Evolutionary conservation across 2,797 vertebrate species (phyloP).

Genomic region (Limnodromus scolopaceus): DNA sequence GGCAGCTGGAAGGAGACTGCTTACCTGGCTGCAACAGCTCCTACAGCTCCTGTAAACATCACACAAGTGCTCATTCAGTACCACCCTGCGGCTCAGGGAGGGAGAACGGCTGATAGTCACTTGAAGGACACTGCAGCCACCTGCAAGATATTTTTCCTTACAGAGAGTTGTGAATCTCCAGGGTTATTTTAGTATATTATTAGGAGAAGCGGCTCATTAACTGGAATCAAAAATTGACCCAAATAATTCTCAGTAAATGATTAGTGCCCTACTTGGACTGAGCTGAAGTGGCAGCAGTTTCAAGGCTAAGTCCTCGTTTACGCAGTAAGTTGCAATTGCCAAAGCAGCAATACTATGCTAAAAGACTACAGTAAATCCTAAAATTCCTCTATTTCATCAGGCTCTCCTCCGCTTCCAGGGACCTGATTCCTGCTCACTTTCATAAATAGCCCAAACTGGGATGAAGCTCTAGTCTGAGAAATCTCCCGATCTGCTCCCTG

Average conservation of each 20-base stretch:
- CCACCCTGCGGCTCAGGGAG: neutral
- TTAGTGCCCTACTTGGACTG: constrained; percentile 59
- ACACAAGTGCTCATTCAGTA: neutral
- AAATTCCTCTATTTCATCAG: constrained; percentile 10
- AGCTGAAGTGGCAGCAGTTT: constrained; percentile 35
- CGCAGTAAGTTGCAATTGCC: neutral
- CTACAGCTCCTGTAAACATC: neutral
- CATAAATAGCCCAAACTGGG: neutral
- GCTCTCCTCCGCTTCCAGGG: neutral
- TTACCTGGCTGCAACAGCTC: neutral
- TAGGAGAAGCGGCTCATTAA: constrained; percentile 11
- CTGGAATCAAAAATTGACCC: constrained; percentile 52
- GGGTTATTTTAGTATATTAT: neutral
- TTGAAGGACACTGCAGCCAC: constrained; percentile 31
- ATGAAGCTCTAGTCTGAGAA: neutral
- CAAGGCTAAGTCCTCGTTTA: constrained; percentile 28
- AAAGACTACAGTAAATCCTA: constrained; percentile 41
- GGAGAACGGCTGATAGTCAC: neutral
- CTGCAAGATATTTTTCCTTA: constrained; percentile 41
- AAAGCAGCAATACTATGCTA: neutral
- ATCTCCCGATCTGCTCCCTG: neutral
- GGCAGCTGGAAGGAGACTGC: neutral
- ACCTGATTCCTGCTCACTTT: neutral
- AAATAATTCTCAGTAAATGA: constrained; percentile 49
- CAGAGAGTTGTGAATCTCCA: neutral